Evolutionary conservation across 2,888 invertebrate species (phyloP).

Genomic region (Deroplatys truncata): DNA sequence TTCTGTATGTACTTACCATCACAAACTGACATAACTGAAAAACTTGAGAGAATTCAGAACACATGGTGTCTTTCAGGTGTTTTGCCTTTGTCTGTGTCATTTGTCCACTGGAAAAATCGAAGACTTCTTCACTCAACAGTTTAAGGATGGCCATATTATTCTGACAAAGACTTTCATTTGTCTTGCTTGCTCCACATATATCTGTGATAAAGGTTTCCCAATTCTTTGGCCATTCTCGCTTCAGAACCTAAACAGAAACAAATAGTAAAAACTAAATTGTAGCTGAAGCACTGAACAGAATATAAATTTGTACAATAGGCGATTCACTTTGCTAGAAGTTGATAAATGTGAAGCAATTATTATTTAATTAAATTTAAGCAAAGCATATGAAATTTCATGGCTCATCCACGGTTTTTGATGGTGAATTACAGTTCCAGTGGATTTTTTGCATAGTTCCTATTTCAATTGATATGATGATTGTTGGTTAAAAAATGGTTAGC

Average conservation of each 20-base stretch:
- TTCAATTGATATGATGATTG: too few species aligned
- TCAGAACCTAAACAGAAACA: conserved; percentile 67
- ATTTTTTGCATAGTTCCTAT: too few species aligned
- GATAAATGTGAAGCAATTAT: not conserved
- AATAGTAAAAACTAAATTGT: not conserved
- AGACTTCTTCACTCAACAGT: conserved; percentile 96
- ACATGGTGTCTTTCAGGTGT: conserved; percentile 99
- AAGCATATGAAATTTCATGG: not conserved
- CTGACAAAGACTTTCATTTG: conserved; percentile 97
- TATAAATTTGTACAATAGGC: too few species aligned
- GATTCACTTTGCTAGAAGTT: too few species aligned
- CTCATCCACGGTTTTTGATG: too few species aligned
- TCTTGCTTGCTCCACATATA: conserved; percentile 98
- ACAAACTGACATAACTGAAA: conserved; percentile 98
- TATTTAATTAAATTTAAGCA: not conserved
- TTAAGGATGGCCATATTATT: conserved; percentile 99
- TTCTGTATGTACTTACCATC: conserved; percentile 51
- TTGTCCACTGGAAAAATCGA: conserved; percentile 97
- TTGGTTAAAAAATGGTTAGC: too few species aligned
- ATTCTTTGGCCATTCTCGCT: conserved; percentile 99
- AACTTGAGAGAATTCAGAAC: conserved; percentile 97
- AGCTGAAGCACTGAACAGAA: not conserved
- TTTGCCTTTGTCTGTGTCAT: conserved; percentile 99
- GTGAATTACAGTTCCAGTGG: too few species aligned
- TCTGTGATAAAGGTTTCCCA: conserved; percentile 99